phyloP scores from a whole-genome alignment of 2,113 vertebrate species.

The Corynorhinus townsendii region DNA sequence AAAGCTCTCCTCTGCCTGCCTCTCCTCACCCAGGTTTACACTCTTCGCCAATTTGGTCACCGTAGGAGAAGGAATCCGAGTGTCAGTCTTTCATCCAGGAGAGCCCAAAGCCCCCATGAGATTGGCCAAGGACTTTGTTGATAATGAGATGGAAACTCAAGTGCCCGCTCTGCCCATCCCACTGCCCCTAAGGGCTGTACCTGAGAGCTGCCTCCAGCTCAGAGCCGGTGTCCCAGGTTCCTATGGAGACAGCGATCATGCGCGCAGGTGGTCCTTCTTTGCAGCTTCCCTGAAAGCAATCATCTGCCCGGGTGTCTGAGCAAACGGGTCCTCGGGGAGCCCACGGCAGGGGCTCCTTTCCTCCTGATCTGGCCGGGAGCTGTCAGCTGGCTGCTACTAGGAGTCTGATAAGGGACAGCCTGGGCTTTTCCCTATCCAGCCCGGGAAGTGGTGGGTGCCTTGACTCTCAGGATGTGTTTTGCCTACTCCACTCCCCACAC shows the following conservation, averaged over 20 bases:
- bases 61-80: neutral
- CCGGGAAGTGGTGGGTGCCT: neutral
- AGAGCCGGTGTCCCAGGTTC: neutral
- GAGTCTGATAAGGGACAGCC: neutral
- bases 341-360: neutral
- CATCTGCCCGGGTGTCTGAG: neutral
- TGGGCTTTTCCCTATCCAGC: too few species aligned
- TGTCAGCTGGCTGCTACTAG: neutral
- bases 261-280: neutral
- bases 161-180: neutral
- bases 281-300: neutral
- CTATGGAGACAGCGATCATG: rapidly evolving
- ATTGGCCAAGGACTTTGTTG: neutral
- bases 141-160: neutral
- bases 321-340: neutral
- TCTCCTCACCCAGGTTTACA: neutral
- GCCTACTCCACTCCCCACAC: neutral
- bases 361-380: neutral
- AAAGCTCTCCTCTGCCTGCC: rapidly evolving
- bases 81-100: neutral
- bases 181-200: neutral
- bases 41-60: too few species aligned
- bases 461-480: neutral
- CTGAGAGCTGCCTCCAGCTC: neutral
- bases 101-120: neutral